phyloP scores from a whole-genome alignment of 2,113 vertebrate species.

The Eulemur rufifrons region DNA sequence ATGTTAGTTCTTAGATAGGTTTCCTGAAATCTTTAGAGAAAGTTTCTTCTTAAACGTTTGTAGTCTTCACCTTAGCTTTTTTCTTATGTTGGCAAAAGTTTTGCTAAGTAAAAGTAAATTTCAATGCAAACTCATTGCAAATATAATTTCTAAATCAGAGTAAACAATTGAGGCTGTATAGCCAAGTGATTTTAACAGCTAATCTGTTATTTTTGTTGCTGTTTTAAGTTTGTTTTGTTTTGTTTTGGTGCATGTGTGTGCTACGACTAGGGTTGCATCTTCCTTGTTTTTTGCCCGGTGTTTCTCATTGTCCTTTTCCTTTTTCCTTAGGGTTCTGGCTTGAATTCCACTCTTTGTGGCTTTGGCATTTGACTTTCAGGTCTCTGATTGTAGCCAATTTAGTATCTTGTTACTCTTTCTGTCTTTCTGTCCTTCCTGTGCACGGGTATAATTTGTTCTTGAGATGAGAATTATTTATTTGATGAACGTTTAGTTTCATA shows the following conservation, averaged over 20 bases:
- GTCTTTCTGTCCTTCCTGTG: slow-evolving; percentile 33
- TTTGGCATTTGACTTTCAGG: slow-evolving; percentile 43
- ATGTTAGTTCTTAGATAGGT: slow-evolving; percentile 6
- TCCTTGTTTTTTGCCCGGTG: not conserved
- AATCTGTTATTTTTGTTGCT: not conserved
- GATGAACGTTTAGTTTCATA: not conserved
- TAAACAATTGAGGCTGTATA: not conserved
- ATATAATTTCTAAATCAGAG: not conserved
- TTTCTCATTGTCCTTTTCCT: not conserved
- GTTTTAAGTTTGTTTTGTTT: not conserved
- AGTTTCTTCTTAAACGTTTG: not conserved
- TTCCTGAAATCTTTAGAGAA: slow-evolving; percentile 1
- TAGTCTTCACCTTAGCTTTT: not conserved
- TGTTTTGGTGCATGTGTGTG: not conserved
- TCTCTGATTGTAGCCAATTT: not conserved
- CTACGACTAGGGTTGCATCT: not conserved
- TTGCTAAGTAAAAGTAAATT: slow-evolving; percentile 1
- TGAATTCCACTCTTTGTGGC: not conserved
- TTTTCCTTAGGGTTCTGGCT: not conserved
- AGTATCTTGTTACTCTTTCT: slow-evolving; percentile 44
- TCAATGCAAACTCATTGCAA: not conserved
- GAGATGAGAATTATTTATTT: slow-evolving; percentile 23
- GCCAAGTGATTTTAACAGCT: not conserved
- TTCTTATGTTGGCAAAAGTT: not conserved
- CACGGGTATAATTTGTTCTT: not conserved